Conservation (phyloP, 92 coral and sea anemone genomes). For the Parazoanthus atlanticus region DNA sequence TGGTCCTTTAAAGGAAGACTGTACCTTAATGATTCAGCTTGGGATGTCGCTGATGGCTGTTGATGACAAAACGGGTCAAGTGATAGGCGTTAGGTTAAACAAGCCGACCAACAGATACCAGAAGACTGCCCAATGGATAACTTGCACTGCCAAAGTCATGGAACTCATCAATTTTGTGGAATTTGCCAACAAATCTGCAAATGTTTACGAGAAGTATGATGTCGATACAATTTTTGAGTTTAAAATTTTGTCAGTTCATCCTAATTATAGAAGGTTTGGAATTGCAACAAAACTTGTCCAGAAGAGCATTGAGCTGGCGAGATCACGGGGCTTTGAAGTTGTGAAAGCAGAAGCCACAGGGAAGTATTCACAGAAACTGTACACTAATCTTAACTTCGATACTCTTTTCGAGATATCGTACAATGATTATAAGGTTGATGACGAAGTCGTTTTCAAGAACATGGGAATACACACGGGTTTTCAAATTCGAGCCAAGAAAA, state of each 20-base stretch:
- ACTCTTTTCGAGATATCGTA: no score
- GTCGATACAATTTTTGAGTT: neutral
- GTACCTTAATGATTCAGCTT: neutral
- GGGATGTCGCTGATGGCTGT: conserved; percentile 19
- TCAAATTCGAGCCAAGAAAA: no score
- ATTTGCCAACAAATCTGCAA: neutral
- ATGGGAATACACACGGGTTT: no score
- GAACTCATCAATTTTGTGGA: neutral
- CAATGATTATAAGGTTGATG: no score
- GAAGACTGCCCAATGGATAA: neutral
- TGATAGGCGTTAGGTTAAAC: conserved; percentile 1
- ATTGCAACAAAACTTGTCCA: conserved; percentile 1
- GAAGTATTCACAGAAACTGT: no score
- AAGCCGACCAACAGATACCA: neutral
- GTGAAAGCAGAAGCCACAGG: conserved; percentile 12
- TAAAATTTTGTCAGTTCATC: neutral
- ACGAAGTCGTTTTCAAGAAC: no score
- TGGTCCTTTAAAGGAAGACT: neutral
- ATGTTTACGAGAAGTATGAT: neutral
- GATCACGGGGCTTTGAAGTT: neutral
- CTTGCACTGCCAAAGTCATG: neutral
- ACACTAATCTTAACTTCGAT: no score
- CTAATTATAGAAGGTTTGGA: conserved; percentile 4
- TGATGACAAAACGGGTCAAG: neutral
- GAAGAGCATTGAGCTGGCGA: conserved; percentile 14